Conservation (phyloP, 2,888 invertebrate species). For the Leptothorax acervorum region DNA sequence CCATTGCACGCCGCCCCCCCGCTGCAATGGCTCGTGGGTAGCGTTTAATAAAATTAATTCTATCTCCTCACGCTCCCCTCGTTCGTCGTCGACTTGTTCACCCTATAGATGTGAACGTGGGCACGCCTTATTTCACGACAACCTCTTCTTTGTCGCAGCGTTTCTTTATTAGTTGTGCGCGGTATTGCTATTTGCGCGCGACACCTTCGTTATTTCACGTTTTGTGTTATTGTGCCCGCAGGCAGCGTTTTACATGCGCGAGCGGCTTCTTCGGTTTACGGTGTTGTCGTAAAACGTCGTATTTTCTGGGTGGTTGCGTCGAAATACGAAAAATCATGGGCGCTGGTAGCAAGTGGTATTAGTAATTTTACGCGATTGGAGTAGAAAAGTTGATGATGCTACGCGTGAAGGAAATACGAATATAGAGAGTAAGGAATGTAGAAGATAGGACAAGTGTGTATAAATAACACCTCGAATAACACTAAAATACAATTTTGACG, state of each 20-base stretch:
- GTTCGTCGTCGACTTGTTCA: not conserved
- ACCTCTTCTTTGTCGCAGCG: conserved; percentile 1
- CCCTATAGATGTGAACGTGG: not conserved
- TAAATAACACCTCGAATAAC: not conserved
- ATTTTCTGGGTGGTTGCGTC: not conserved
- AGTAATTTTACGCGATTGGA: conserved; percentile 25
- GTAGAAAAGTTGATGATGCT: not conserved
- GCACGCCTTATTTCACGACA: conserved; percentile 23
- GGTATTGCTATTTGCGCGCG: conserved; percentile 34
- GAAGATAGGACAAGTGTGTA: not conserved
- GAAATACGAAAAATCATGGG: conserved; percentile 27
- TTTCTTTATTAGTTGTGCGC: conserved; percentile 32
- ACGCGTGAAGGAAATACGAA: not conserved
- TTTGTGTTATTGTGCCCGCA: conserved; percentile 11
- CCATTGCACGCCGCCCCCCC: conserved; percentile 39
- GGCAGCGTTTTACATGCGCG: conserved; percentile 35
- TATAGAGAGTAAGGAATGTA: not conserved
- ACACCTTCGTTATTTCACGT: conserved; percentile 41
- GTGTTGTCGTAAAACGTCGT: conserved; percentile 24
- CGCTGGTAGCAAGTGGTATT: conserved; percentile 27
- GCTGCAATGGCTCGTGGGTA: conserved; percentile 69
- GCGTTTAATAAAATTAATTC: conserved; percentile 75
- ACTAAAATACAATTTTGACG: not conserved
- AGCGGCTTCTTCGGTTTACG: conserved; percentile 28
- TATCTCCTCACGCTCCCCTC: conserved; percentile 33